Evolutionary conservation across 2,113 vertebrate species (phyloP), one percentile per base, ranked within the genome.

Genomic region (Myiopsitta monachus): DNA sequence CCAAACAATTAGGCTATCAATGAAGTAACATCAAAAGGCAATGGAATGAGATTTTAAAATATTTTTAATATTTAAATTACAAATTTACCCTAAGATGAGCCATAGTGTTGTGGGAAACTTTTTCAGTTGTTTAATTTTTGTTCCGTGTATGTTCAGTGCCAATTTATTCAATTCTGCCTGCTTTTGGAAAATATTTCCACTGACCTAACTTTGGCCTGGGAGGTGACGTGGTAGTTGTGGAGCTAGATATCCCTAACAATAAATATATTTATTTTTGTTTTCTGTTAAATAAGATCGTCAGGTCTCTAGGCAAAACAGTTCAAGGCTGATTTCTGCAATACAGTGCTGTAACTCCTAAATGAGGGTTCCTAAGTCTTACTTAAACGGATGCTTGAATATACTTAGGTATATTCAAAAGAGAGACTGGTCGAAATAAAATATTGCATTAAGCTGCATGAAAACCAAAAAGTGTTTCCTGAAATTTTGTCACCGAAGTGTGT

Each of bases 231-330:
- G 67, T 88, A 89, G 73, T 31, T 66, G 87, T 91, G 80, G 72
- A 88, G 5, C 18, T 66, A 64, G 74, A 44, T 44, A 86, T 49
- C 28, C 28, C 59, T 69, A 92, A 86, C 49, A 59, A 54, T 52
- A 61, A 9, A 54, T 23, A 39, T 39, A 38, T 49, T 15, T 68
- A 18, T 26, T 27, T 23, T 8, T 18, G 17, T 6, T 74, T 87
- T 7, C 73, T 94, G 70, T 80, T 97, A 69, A 96, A 85, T 88
- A 55, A 43, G 95, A 69, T 70, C 75, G 94, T 83, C 83, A 95
- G 23, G 21, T 90, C 91, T 66, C 74, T 82, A 92, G 84, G 89
- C 80, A 87, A 96, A 77, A 51, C 46, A 86, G 46, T 94, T 96
- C 73, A 77, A 88, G 54, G 38, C 55, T 90, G 77, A 94, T 95